Base-by-base conservation (phyloP, 2,113 vertebrate genomes). In the Siniperca chuatsi region DNA sequence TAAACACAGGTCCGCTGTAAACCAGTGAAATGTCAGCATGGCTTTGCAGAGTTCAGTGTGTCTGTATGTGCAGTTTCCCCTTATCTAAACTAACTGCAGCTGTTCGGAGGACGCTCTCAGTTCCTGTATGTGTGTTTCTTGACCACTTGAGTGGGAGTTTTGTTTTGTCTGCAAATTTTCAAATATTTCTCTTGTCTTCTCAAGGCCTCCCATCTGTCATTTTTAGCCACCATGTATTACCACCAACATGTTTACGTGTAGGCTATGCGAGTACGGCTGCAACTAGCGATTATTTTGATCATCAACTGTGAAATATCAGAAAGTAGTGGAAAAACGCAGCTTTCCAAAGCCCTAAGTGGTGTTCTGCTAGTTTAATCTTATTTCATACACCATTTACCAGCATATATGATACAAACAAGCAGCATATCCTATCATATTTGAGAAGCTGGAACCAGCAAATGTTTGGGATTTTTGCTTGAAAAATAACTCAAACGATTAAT, bases 81-180 rank as follows among this genome's bases (percentile, higher is more conserved):
- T 87, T 90, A 90, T 93, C 92, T 89, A 86, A 92, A 92, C 85
- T 33, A 6, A 72, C 66, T 65, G 77, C 93, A 92, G 92, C 88
- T 89, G 87, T 71, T 85, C 3, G 4, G 60, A 25, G 65, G 81
- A 75, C 29, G 42, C 81, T 60, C 81, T 60, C 55, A 55, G 64
- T 89, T 87, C 80, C 75, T 83, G 73, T 80, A 11, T 7, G 52
- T 67, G 61, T 71, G 70, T 42, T 61, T 78, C 71, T 82, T 75
- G 69, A 75, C 77, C 68, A 23, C 61, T 75, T 54, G 35, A 75
- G 76, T 75, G 52, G 78, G 74, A 69, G 86, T 85, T 83, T 77
- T 85, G 85, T 88, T 92, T 92, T 87, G 83, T 90, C 81, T 91
- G 78, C 61, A 76, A 25, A 18, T 35, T 81, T 72, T 57, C 13